These are phyloP conservation scores for Procapra przewalskii DNA, from an alignment of 2,113 vertebrate species.

Conservation along the genomic window DNA sequence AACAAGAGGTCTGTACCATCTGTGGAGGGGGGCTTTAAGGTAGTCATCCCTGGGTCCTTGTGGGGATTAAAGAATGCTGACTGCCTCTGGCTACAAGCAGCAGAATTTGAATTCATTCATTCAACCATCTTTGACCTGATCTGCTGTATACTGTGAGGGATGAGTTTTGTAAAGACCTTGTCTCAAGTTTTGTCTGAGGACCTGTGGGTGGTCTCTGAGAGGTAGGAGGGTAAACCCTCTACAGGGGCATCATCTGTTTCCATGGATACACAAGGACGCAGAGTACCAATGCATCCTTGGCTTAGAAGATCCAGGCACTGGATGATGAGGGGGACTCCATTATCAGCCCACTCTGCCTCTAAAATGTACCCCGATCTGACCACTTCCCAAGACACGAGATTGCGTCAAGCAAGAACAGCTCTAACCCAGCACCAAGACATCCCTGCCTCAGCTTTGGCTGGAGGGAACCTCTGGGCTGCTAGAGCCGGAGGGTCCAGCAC, in stretches of 20 bases:
- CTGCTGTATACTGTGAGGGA: not conserved
- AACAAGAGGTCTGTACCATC: not conserved
- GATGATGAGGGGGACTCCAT: not conserved
- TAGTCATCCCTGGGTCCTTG: not conserved
- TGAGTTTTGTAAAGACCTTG: not conserved
- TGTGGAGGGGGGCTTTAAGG: not conserved
- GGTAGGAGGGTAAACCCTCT: not conserved
- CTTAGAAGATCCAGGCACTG: not conserved
- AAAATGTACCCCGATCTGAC: not conserved
- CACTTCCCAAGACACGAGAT: not conserved
- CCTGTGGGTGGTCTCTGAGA: not conserved
- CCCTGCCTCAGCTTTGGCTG: not conserved
- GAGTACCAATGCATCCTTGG: not conserved
- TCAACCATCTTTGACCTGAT: not conserved
- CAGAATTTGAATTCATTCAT: not conserved
- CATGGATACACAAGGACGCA: not conserved
- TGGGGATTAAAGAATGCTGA: not conserved
- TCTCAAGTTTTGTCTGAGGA: not conserved
- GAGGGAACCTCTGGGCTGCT: not conserved
- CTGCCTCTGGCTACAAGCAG: not conserved
- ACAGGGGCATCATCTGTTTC: not conserved
- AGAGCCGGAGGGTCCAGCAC: not conserved
- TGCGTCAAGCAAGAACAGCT: too few species aligned
- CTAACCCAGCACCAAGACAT: fast-evolving
- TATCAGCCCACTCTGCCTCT: not conserved